phyloP scores from a whole-genome alignment of 2,888 invertebrate species.

The Agrotis clavis region DNA sequence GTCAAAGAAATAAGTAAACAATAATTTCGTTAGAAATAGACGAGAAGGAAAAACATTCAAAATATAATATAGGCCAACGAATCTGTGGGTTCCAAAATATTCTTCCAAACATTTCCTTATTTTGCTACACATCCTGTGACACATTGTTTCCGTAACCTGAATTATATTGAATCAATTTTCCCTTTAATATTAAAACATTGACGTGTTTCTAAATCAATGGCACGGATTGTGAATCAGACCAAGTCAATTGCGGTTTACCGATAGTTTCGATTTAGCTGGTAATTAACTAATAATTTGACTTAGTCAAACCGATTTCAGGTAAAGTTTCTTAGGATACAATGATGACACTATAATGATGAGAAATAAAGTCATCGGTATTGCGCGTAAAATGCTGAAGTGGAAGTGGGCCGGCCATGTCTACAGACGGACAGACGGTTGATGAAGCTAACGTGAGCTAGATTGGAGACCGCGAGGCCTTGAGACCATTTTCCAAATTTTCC shows the following conservation, averaged over 20 bases:
- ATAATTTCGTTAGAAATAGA: neutral
- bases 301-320: neutral
- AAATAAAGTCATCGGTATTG: too few species aligned
- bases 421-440: too few species aligned
- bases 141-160: neutral
- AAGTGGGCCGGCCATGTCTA: too few species aligned
- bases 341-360: neutral
- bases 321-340: neutral
- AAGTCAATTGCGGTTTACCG: conserved; percentile 3
- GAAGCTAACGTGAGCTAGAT: too few species aligned
- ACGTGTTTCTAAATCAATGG: neutral
- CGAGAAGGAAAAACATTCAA: neutral
- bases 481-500: too few species aligned
- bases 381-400: too few species aligned
- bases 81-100: neutral
- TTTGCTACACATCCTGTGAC: neutral
- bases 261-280: neutral
- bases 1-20: too few species aligned
- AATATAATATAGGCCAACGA: neutral
- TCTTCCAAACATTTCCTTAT: neutral
- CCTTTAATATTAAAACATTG: neutral
- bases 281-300: neutral
- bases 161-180: conserved; percentile 19
- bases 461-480: too few species aligned
- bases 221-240: conserved; percentile 22